phyloP scores from a whole-genome alignment of 2,797 vertebrate species.

The Gobio occitaniae region DNA sequence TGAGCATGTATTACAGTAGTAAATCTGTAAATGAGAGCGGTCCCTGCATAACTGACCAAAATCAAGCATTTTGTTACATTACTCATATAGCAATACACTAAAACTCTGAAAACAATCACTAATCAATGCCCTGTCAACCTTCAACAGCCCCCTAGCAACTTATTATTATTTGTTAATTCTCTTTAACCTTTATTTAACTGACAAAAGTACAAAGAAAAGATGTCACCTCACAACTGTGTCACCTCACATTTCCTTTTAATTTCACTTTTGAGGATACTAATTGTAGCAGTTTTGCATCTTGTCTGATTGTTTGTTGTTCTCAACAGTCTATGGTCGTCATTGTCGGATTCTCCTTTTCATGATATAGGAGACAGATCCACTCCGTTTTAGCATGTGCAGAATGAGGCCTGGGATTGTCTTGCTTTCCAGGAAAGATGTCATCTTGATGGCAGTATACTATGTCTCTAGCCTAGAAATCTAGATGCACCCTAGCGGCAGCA shows the following conservation, averaged over 20 bases:
- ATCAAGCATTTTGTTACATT: neutral
- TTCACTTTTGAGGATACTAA: neutral
- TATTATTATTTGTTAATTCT: neutral
- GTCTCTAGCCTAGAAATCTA: too few species aligned
- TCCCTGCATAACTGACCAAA: neutral
- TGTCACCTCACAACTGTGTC: too few species aligned
- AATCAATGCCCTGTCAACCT: neutral
- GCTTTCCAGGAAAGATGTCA: neutral
- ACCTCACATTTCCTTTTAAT: neutral
- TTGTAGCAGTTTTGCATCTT: neutral
- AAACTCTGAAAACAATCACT: neutral
- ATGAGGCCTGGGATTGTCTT: neutral
- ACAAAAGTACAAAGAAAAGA: neutral
- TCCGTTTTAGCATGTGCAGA: neutral
- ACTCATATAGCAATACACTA: neutral
- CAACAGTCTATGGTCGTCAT: too few species aligned
- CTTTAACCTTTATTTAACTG: neutral
- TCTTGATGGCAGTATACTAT: too few species aligned
- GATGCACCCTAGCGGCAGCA: too few species aligned
- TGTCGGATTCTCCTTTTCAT: too few species aligned
- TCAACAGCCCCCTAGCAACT: neutral
- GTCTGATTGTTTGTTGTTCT: too few species aligned
- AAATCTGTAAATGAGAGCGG: constrained; percentile 17
- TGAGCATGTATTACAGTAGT: constrained; percentile 13
- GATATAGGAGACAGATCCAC: too few species aligned